These are phyloP conservation scores for Ageneiosus marmoratus DNA, from an alignment of 2,113 vertebrate genomes.

Conservation along the genomic window DNA sequence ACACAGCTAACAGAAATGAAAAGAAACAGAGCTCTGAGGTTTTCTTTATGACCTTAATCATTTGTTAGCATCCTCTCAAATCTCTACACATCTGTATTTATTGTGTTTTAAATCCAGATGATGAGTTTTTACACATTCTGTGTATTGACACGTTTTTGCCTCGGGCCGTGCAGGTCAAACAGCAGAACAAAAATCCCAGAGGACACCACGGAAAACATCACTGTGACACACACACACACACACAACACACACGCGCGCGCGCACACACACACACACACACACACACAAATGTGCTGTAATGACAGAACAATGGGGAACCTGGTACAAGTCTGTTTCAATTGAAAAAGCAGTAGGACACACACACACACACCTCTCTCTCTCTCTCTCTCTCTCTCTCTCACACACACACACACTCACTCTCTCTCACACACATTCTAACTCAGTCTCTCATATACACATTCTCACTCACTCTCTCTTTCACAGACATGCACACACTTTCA, in stretches of 20 bases:
- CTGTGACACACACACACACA: not conserved
- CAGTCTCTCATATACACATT: not conserved
- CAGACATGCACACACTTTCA: too few species aligned
- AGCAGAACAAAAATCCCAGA: constrained; percentile 3
- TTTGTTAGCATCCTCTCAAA: constrained; percentile 30
- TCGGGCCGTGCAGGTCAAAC: constrained; percentile 53
- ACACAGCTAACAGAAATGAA: not conserved
- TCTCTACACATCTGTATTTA: not conserved
- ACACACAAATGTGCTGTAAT: constrained; percentile 21
- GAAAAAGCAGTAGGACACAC: constrained; percentile 19
- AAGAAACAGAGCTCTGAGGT: not conserved
- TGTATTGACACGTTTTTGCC: constrained; percentile 22
- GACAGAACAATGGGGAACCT: not conserved
- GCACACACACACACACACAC: not conserved
- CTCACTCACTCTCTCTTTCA: too few species aligned
- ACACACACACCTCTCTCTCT: not conserved
- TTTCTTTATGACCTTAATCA: not conserved
- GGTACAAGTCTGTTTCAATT: not conserved
- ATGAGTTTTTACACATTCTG: constrained; percentile 16
- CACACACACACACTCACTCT: too few species aligned
- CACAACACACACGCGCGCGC: not conserved
- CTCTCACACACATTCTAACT: too few species aligned
- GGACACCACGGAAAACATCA: constrained; percentile 49
- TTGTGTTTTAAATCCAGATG: constrained; percentile 11
- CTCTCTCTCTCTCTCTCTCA: not conserved